Percentiles rank a stretch among this genome's conserved stretches.
These are phyloP conservation scores for Morelia viridis DNA, from an alignment of 2,797 vertebrate species.

Conservation along the genomic window DNA sequence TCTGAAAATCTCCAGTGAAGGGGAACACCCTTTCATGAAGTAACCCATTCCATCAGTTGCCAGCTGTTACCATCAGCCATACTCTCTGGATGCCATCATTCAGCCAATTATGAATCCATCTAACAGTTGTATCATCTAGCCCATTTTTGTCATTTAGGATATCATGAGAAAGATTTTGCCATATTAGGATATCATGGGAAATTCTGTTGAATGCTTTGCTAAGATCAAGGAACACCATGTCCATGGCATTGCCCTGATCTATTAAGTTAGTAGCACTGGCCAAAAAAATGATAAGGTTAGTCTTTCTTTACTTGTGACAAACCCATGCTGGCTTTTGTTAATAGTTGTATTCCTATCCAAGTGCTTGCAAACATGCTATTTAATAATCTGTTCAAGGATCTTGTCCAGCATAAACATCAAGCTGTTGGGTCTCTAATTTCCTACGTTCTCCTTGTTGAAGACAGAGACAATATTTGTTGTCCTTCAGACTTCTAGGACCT, in stretches of 20 bases:
- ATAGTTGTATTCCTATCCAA: not conserved
- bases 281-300: not conserved
- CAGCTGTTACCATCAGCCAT: not conserved
- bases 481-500: not conserved
- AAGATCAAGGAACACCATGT: not conserved
- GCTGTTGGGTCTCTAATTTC: not conserved
- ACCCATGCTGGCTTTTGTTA: not conserved
- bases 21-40: not conserved
- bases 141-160: not conserved
- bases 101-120: not conserved
- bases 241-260: not conserved
- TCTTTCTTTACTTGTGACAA: not conserved
- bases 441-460: not conserved
- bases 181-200: not conserved
- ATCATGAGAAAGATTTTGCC: not conserved
- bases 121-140: not conserved
- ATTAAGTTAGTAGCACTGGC: not conserved
- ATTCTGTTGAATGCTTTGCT: not conserved
- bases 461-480: not conserved
- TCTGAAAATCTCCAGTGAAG: not conserved
- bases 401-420: not conserved
- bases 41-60: not conserved
- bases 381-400: not conserved
- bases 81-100: not conserved
- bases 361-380: not conserved